Conservation (phyloP, 2,113 vertebrate genomes). For the Callipepla californica region DNA sequence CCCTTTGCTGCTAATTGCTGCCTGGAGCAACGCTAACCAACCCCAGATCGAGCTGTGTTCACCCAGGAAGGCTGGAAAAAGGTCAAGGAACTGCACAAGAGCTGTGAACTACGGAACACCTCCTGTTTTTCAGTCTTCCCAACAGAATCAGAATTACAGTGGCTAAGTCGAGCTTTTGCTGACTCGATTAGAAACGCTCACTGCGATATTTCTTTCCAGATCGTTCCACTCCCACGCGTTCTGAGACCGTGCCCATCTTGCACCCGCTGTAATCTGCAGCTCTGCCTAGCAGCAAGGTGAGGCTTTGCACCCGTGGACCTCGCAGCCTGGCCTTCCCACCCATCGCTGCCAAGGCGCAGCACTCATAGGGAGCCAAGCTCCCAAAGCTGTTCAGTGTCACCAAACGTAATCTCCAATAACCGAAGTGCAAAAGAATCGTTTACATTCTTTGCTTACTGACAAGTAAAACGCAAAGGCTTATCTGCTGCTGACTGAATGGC, state of each 20-base stretch:
- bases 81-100: neutral
- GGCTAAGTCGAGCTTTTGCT: neutral
- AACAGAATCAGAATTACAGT: neutral
- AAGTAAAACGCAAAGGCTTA: neutral
- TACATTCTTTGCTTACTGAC: neutral
- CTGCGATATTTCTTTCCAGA: neutral
- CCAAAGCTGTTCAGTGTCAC: neutral
- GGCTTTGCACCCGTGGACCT: neutral
- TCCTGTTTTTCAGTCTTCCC: neutral
- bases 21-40: neutral
- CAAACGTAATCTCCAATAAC: rapidly evolving
- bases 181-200: neutral
- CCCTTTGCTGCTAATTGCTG: neutral
- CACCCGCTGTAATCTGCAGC: neutral
- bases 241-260: neutral
- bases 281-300: neutral
- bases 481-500: neutral
- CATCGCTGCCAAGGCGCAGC: neutral
- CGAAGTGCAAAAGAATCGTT: neutral
- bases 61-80: neutral
- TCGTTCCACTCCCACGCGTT: neutral
- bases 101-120: neutral
- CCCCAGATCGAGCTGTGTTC: neutral
- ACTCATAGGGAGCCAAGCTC: neutral
- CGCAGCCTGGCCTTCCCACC: neutral